phyloP scores from a whole-genome alignment of 2,888 invertebrate genomes.

The Phymatocera aterrima region DNA sequence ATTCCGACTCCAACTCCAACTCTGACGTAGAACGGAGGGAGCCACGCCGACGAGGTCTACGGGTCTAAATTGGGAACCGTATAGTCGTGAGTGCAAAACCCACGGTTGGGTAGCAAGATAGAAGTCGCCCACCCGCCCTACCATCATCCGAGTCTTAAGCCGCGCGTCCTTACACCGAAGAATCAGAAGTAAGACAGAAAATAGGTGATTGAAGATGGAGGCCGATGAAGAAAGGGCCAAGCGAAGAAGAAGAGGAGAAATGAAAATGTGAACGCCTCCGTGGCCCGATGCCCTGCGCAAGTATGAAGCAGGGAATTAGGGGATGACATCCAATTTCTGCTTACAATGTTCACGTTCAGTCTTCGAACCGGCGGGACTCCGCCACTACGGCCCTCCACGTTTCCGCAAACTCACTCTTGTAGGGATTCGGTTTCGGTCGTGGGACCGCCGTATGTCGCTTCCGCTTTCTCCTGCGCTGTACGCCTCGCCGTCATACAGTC shows the following conservation, averaged over 20 bases:
- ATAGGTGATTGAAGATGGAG: slow-evolving; percentile 48
- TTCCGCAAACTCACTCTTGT: slow-evolving; percentile 3
- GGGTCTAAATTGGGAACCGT: slow-evolving; percentile 68
- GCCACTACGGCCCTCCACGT: background rate
- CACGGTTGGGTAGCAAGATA: slow-evolving; percentile 57
- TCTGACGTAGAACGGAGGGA: slow-evolving; percentile 53
- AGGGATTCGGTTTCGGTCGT: slow-evolving; percentile 13
- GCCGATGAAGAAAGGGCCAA: slow-evolving; percentile 53
- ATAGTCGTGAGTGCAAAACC: slow-evolving; percentile 54
- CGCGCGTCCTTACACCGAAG: background rate
- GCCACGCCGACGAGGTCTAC: slow-evolving; percentile 34
- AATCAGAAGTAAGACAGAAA: slow-evolving; percentile 40
- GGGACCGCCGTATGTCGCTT: slow-evolving; percentile 2
- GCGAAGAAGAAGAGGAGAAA: slow-evolving; percentile 48
- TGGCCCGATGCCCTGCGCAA: background rate
- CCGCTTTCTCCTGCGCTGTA: slow-evolving; percentile 19
- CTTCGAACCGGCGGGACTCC: background rate
- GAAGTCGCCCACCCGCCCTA: background rate
- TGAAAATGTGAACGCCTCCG: slow-evolving; percentile 23
- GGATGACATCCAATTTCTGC: background rate
- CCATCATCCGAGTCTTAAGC: background rate
- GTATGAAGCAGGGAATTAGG: no score
- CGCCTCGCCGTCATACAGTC: background rate
- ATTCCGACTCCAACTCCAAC: slow-evolving; percentile 49
- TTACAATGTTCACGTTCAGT: background rate